A percentile compares a stretch with the other conserved stretches of the same genome.
Conservation (phyloP, 2,888 invertebrate genomes). For the Scaptomyza reducta region DNA sequence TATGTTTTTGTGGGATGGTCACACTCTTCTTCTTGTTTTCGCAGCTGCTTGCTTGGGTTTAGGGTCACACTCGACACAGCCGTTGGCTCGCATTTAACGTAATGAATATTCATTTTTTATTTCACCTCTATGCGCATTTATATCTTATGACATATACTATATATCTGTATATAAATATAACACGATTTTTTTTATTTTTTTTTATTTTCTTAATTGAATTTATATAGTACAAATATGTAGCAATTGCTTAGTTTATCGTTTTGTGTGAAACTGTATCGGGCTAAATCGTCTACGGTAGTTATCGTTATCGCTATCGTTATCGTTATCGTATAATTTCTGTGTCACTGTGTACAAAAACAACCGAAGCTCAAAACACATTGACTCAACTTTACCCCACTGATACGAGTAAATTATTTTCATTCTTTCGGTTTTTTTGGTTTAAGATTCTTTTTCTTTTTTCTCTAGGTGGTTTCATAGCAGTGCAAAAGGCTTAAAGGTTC, state of each 20-base stretch:
- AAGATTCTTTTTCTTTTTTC: constrained; percentile 25
- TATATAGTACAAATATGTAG: constrained; percentile 59
- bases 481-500: constrained; percentile 69
- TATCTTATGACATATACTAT: constrained; percentile 39
- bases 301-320: constrained; percentile 36
- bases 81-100: constrained; percentile 40
- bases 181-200: constrained; percentile 41
- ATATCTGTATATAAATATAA: constrained; percentile 64
- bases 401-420: constrained; percentile 25
- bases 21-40: constrained; percentile 15
- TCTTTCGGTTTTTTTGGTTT: constrained; percentile 24
- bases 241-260: constrained; percentile 63
- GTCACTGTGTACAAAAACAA: constrained; percentile 73
- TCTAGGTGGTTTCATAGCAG: constrained; percentile 79
- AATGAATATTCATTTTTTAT: constrained; percentile 27
- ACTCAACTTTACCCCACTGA: constrained; percentile 54
- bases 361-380: constrained; percentile 77
- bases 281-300: constrained; percentile 41
- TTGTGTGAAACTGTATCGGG: constrained; percentile 36
- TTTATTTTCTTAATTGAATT: constrained; percentile 38
- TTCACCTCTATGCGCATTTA: constrained; percentile 74
- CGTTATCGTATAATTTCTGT: constrained; percentile 49
- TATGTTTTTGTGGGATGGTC: constrained; percentile 11
- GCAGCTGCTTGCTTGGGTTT: constrained; percentile 14
- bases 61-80: constrained; percentile 31